A percentile compares a stretch with the other conserved stretches of the same genome.
Conservation (phyloP, 2,888 invertebrate genomes). For the Bruchidius siliquastri region DNA sequence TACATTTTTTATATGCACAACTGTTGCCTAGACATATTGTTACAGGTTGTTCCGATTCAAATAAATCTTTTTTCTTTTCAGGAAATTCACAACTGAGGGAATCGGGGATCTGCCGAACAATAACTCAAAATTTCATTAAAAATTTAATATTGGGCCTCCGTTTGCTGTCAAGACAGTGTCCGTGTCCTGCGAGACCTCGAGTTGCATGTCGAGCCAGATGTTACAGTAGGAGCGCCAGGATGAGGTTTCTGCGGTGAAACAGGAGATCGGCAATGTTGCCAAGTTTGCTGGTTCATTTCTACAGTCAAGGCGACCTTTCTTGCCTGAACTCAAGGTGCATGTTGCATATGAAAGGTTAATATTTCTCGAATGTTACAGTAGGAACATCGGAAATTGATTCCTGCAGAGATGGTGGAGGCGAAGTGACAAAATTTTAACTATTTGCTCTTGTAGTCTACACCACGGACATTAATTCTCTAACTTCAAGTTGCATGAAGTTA, state of each 20-base stretch:
- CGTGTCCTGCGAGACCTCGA: conserved; percentile 30
- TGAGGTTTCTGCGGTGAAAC: conserved; percentile 16
- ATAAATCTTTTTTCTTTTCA: not conserved
- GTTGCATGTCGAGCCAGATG: conserved; percentile 34
- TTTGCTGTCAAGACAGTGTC: conserved; percentile 13
- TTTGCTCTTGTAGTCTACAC: too few species aligned
- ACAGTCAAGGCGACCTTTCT: conserved; percentile 1
- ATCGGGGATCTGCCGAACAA: conserved; percentile 8
- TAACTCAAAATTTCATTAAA: conserved; percentile 27
- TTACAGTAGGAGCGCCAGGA: conserved; percentile 24
- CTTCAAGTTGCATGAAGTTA: too few species aligned
- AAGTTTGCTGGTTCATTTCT: conserved; percentile 12
- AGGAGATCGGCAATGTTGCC: conserved; percentile 5
- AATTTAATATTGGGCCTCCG: conserved; percentile 25
- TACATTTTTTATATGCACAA: too few species aligned
- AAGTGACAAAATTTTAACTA: too few species aligned
- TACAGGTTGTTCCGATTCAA: not conserved
- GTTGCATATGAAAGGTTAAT: too few species aligned
- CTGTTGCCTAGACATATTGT: not conserved
- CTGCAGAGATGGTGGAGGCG: too few species aligned
- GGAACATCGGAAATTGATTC: too few species aligned
- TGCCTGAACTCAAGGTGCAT: too few species aligned
- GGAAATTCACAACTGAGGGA: conserved; percentile 1
- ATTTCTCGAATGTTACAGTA: too few species aligned
- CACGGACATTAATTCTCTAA: too few species aligned